phyloP scores from a whole-genome alignment of 2,888 invertebrate species.

The Diadegma fenestrale region DNA sequence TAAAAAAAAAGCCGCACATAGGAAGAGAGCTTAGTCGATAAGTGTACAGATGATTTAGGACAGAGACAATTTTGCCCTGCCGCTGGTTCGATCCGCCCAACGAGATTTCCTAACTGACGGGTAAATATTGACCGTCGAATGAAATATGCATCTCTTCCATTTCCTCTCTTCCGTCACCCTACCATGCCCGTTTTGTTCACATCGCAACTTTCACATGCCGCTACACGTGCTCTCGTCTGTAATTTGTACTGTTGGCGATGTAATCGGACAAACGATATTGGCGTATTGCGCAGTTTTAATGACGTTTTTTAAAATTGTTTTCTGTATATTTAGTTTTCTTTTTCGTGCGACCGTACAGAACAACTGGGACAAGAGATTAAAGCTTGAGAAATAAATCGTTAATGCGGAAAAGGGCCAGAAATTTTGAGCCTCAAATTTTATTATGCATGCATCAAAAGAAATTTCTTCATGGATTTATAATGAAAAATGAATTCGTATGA shows the following conservation, averaged over 20 bases:
- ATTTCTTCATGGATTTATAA: too few relatives aligned
- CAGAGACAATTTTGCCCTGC: conserved; percentile 1
- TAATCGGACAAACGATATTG: background rate
- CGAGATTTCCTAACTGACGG: conserved; percentile 33
- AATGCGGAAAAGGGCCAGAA: background rate
- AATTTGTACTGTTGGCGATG: background rate
- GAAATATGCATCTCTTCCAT: conserved; percentile 51
- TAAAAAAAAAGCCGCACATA: conserved; percentile 36
- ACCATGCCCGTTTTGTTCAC: background rate
- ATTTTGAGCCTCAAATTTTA: background rate
- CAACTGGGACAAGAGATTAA: background rate
- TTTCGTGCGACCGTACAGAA: background rate
- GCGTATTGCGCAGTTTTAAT: background rate
- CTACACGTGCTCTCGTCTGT: conserved; percentile 7
- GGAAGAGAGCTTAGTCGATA: conserved; percentile 45
- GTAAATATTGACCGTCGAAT: conserved; percentile 59
- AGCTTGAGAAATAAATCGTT: background rate
- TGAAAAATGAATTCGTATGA: too few relatives aligned
- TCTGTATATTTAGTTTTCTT: background rate
- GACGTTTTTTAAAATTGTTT: background rate
- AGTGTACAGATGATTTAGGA: conserved; percentile 36
- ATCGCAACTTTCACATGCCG: conserved; percentile 34
- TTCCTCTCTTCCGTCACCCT: background rate
- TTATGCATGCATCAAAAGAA: too few relatives aligned
- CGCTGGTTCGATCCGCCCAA: conserved; percentile 11